Conservation (phyloP, 2,888 invertebrate genomes). For the Callyntrura guangdongensis region DNA sequence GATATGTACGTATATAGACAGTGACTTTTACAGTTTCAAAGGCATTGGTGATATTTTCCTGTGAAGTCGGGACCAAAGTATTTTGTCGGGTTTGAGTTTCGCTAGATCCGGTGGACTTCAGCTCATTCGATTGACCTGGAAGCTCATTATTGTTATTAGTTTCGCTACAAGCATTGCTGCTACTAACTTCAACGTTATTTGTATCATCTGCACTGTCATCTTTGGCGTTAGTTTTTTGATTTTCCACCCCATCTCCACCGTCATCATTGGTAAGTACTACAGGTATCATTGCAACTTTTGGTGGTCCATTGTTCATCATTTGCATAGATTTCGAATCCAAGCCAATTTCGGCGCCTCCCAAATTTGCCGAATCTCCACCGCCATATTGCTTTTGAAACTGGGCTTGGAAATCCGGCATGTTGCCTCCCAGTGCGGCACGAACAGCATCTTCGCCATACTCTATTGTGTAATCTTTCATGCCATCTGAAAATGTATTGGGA, state of each 20-base stretch:
- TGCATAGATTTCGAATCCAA: slow-evolving; percentile 36
- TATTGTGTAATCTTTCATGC: slow-evolving; percentile 62
- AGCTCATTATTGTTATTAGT: too few relatives aligned
- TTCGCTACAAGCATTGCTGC: too few relatives aligned
- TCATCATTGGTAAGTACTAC: slow-evolving; percentile 48
- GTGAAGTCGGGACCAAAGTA: neutral
- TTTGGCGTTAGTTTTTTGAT: neutral
- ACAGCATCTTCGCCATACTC: slow-evolving; percentile 78
- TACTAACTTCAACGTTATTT: too few relatives aligned
- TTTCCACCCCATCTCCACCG: neutral
- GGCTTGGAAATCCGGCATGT: slow-evolving; percentile 66
- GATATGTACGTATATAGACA: too few relatives aligned
- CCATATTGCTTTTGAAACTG: slow-evolving; percentile 67
- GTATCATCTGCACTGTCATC: neutral
- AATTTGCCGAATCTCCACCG: slow-evolving; percentile 37
- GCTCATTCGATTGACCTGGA: too few relatives aligned
- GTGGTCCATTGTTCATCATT: slow-evolving; percentile 56
- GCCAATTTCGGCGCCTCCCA: neutral
- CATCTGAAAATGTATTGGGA: neutral
- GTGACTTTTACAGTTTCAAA: slow-evolving; percentile 65
- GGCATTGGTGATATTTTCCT: slow-evolving; percentile 47
- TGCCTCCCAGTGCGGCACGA: slow-evolving; percentile 71
- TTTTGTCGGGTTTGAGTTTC: neutral
- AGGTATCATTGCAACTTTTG: slow-evolving; percentile 67
- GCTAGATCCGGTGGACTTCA: neutral